These are phyloP conservation scores for Acleris holmiana DNA, from an alignment of 2,888 invertebrate species.

Conservation along the genomic window DNA sequence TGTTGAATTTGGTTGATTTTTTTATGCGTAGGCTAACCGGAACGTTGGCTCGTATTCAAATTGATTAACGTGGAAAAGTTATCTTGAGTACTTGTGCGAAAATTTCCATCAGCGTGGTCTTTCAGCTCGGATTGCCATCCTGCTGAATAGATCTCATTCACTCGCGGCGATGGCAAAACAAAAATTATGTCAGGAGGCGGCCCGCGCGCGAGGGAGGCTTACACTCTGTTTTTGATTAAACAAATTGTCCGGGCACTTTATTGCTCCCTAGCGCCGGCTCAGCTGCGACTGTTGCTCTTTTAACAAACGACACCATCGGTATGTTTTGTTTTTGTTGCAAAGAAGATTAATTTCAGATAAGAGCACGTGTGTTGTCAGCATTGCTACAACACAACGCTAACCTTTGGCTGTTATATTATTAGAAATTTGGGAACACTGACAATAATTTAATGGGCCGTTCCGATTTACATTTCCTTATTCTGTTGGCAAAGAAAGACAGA, in stretches of 20 bases:
- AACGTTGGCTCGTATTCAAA: not conserved
- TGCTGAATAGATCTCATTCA: conserved; percentile 64
- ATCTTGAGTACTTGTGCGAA: not conserved
- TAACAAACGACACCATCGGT: conserved; percentile 31
- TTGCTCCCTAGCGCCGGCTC: conserved; percentile 67
- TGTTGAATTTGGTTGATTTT: too few species aligned
- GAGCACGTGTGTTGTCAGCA: not conserved
- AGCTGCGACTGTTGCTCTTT: conserved; percentile 51
- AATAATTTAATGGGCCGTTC: conserved; percentile 19
- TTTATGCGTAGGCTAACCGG: too few species aligned
- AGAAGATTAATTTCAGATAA: conserved; percentile 15
- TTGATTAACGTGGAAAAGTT: not conserved
- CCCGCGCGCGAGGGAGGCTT: conserved; percentile 55
- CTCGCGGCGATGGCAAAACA: conserved; percentile 53
- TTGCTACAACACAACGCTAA: too few species aligned
- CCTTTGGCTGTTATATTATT: not conserved
- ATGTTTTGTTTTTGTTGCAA: conserved; percentile 24
- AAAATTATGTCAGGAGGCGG: conserved; percentile 56
- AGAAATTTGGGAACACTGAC: conserved; percentile 6
- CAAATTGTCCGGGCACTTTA: conserved; percentile 81
- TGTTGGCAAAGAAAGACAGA: conserved; percentile 24
- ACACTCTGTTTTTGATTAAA: conserved; percentile 83
- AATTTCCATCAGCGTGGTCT: conserved; percentile 32
- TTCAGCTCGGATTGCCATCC: conserved; percentile 51
- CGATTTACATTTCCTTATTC: conserved; percentile 29